Conservation (phyloP, 2,797 vertebrate genomes). For the Pseudocheirus occidentalis region DNA sequence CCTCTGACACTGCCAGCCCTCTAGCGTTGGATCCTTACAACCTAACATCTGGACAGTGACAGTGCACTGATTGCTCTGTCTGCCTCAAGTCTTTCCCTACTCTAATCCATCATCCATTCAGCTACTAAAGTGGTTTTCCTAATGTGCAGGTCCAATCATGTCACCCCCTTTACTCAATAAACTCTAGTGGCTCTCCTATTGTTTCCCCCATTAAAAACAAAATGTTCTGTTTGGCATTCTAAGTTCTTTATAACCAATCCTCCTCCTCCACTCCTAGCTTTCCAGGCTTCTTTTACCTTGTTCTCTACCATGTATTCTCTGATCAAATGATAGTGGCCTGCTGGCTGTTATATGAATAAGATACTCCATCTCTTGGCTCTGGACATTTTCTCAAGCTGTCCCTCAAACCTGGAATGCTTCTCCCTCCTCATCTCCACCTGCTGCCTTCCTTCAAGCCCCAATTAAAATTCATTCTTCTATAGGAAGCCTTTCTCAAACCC, state of each 20-base stretch:
- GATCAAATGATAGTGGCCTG: not conserved
- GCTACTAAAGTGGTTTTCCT: not conserved
- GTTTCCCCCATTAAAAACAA: not conserved
- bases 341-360: not conserved
- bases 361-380: not conserved
- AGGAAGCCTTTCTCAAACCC: not conserved
- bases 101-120: not conserved
- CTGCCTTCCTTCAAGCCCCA: not conserved
- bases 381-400: not conserved
- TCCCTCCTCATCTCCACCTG: not conserved
- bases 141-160: not conserved
- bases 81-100: not conserved
- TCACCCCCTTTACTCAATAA: not conserved
- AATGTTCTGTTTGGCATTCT: not conserved
- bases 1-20: not conserved
- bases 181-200: not conserved
- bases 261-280: not conserved
- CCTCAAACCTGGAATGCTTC: not conserved
- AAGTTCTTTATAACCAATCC: not conserved
- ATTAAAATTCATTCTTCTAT: not conserved
- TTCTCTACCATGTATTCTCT: not conserved
- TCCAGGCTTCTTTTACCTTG: not conserved
- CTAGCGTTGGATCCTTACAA: not conserved
- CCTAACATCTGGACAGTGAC: not conserved
- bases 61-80: not conserved